Evolutionary conservation across 2,888 invertebrate species (phyloP).

Genomic region (Aleiodes alternator): DNA sequence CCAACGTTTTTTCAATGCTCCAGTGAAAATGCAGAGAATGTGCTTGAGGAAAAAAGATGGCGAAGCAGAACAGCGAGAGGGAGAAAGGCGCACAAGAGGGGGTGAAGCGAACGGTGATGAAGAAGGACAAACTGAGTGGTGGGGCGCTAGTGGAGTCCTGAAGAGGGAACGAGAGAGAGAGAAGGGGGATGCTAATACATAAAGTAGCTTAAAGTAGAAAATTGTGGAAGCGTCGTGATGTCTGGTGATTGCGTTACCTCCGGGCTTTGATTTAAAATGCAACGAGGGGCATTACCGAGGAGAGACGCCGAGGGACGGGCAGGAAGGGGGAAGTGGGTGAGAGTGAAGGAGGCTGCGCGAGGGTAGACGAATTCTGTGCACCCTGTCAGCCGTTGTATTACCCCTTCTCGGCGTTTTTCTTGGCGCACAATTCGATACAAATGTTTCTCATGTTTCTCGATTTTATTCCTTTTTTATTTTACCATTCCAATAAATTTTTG

Average conservation of each 20-base stretch:
- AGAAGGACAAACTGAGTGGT: slow-evolving; percentile 47
- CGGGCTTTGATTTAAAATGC: slow-evolving; percentile 76
- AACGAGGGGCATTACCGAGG: slow-evolving; percentile 70
- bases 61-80: slow-evolving; percentile 39
- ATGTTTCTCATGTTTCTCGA: slow-evolving; percentile 14
- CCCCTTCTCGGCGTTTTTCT: slow-evolving; percentile 3
- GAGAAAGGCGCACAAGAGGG: slow-evolving; percentile 38
- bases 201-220: slow-evolving; percentile 76
- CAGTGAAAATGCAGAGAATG: slow-evolving; percentile 30
- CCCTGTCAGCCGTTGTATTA: slow-evolving; percentile 19
- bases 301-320: slow-evolving; percentile 52
- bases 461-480: slow-evolving; percentile 23
- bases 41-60: slow-evolving; percentile 26
- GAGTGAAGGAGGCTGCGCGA: slow-evolving; percentile 44
- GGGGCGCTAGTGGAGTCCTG: slow-evolving; percentile 35
- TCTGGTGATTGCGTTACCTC: slow-evolving; percentile 76
- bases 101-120: slow-evolving; percentile 45
- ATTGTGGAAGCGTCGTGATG: slow-evolving; percentile 76
- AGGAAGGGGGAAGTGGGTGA: slow-evolving; percentile 46
- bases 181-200: slow-evolving; percentile 71
- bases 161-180: slow-evolving; percentile 45
- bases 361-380: slow-evolving; percentile 52
- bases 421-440: slow-evolving; percentile 3
- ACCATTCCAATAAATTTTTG: slow-evolving; percentile 50
- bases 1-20: slow-evolving; percentile 30